Evolutionary conservation across 2,113 vertebrate species (phyloP).

Genomic region (Cynocephalus volans): DNA sequence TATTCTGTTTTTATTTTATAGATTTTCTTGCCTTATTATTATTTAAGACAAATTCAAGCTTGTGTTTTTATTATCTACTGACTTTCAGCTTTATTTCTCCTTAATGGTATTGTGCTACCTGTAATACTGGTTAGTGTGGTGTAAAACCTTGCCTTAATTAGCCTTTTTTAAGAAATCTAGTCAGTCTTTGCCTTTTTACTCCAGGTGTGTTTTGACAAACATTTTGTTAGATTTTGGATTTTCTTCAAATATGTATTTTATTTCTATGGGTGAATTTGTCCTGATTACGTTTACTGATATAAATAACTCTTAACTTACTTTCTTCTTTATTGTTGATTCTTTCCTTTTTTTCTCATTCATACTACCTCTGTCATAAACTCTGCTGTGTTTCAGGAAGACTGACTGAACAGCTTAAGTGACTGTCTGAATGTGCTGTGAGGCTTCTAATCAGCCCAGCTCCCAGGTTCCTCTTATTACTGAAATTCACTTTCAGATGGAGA

Average conservation of each 20-base stretch:
- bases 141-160: background rate
- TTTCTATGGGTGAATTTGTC: background rate
- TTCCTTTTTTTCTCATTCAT: background rate
- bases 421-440: background rate
- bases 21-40: background rate
- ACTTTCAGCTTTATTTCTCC: background rate
- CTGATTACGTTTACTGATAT: background rate
- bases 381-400: constrained; percentile 15
- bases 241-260: background rate
- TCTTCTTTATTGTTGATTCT: constrained; percentile 19
- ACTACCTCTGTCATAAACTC: background rate
- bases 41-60: constrained; percentile 46
- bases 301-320: background rate
- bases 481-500: background rate
- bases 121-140: background rate
- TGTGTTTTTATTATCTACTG: constrained; percentile 26
- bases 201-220: background rate
- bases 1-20: constrained; percentile 11
- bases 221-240: constrained; percentile 42
- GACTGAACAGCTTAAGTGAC: background rate
- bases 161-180: background rate
- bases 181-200: background rate
- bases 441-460: background rate
- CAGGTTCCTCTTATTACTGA: background rate
- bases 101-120: background rate